Base-by-base conservation (phyloP, 2,113 vertebrate genomes). In the Hyla sarda region DNA sequence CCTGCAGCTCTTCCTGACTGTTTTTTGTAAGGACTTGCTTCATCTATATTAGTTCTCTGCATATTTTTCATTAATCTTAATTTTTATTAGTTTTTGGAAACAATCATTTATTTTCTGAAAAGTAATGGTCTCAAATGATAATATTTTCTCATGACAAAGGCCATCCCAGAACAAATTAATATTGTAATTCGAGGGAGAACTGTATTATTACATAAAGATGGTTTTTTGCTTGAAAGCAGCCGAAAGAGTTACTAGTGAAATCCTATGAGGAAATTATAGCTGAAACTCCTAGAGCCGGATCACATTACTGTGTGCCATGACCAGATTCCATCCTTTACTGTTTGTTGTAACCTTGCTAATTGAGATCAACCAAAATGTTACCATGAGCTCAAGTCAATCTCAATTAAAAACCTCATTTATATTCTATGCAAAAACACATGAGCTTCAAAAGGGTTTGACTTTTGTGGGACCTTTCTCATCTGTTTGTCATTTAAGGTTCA, bases 401-500 rank as follows among this genome's bases (percentile, higher is more conserved):
- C 94, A 96, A 96, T 97, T 97, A 97, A 97, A 97, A 96, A 95
- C 91, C 90, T 90, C 93, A 96, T 97, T 95, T 94, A 92, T 97
- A 95, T 96, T 94, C 92, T 89, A 60, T 88, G 79, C 91, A 91
- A 90, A 93, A 95, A 94, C 95, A 94, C 94, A 95, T 92, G 94
- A 93, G 91, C 91, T 95, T 94, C 91, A 92, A 90, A 93, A 91
- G 93, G 91, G 92, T 95, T 95, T 93, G 93, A 95, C 95, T 95
- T 96, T 94, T 92, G 93, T 92, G 82, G 87, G 92, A 92, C 90
- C 91, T 90, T 45, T 92, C 92, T 97, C 96, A 97, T 98, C 96
- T 98, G 96, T 95, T 95, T 96, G 95, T 92, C 93, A 95, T 98
- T 97, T 96, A 93, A 94, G 92, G 93, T 93, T 94, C 92, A 93